Conservation (phyloP, 1,140 invertebrate genomes). For the Holcopasites calliopsidis region DNA sequence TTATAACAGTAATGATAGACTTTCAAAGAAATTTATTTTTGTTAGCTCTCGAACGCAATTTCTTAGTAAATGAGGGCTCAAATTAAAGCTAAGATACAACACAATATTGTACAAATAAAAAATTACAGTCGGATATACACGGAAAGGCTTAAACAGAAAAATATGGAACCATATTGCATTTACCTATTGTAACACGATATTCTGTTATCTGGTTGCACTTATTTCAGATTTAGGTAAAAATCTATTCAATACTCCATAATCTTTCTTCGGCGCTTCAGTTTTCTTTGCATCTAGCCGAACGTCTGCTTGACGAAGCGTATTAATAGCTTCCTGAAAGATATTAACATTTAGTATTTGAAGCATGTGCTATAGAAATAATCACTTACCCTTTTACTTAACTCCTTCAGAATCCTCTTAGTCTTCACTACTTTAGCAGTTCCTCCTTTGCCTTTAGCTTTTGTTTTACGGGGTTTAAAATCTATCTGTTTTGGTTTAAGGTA, state of each 20-base stretch:
- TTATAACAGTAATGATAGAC: no score
- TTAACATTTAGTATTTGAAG: conserved; percentile 1
- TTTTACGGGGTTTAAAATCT: conserved; percentile 86
- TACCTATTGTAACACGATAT: no score
- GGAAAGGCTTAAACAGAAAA: not conserved
- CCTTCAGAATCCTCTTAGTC: conserved; percentile 90
- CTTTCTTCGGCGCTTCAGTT: conserved; percentile 70
- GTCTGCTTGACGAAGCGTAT: conserved; percentile 77
- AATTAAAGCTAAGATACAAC: no score
- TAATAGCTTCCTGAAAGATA: conserved; percentile 82
- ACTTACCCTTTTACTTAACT: conserved; percentile 83
- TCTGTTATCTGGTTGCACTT: not conserved
- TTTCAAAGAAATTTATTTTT: no score
- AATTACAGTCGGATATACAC: not conserved
- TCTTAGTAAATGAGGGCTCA: no score
- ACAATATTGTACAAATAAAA: not conserved
- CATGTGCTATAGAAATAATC: conserved; percentile 51
- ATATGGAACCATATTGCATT: not conserved
- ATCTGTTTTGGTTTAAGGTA: conserved; percentile 88
- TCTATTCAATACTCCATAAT: conserved; percentile 84
- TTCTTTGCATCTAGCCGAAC: conserved; percentile 65
- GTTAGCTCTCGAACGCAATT: no score
- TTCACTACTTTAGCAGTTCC: conserved; percentile 87
- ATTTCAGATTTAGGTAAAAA: conserved; percentile 79
- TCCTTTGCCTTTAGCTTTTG: conserved; percentile 88